Evolutionary conservation across 1,140 invertebrate species (phyloP), one percentile per base, ranked within the genome.

Genomic region (Bombus turneri): DNA sequence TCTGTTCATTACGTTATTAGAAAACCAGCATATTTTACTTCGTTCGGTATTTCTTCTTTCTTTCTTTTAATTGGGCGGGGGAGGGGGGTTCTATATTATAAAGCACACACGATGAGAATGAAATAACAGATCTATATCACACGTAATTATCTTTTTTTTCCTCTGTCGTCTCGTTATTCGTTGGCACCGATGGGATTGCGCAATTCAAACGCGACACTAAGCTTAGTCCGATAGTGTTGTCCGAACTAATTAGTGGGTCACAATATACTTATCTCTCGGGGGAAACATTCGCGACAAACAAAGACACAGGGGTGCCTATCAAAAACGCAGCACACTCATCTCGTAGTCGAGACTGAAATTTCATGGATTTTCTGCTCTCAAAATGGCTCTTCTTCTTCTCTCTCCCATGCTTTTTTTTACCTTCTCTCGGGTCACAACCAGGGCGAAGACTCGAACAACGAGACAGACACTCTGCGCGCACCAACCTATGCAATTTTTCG

Each of bases 191-290:
- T 66, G n/a, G 15, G 13, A 64, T 6, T 64, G n/a, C 43, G 47
- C 47, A 22, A 6, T 53, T 53, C 18, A 8, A 53, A 53, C 22
- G 47, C 47, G 18, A 53, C 47, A 8, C 47, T 22, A 53, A 53
- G 47, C 18, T 53, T 22, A 53, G 22, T 6, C 25, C 28, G 79
- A 28, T 47, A 5, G 2, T 72, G 34, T 71, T 41, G 78, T 57
- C 25, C 43, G 64, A 80, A 72, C 57, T 72, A 81, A 81, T 72
- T 57, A 81, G 79, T 18, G 13, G 43, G 64, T 47, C 66, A 39
- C 64, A 80, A 69, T 69, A 18, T 12, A 6, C 47, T 15, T 18
- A 47, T 4, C 47, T 57, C 39, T 22, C 53, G 34, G 1, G 25
- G 3, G 66, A 41, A 28, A 28, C 57, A 41, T 25, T 3, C 34